These are phyloP conservation scores for Pemphredon lugubris DNA, from an alignment of 2,888 invertebrate genomes.

Conservation along the genomic window DNA sequence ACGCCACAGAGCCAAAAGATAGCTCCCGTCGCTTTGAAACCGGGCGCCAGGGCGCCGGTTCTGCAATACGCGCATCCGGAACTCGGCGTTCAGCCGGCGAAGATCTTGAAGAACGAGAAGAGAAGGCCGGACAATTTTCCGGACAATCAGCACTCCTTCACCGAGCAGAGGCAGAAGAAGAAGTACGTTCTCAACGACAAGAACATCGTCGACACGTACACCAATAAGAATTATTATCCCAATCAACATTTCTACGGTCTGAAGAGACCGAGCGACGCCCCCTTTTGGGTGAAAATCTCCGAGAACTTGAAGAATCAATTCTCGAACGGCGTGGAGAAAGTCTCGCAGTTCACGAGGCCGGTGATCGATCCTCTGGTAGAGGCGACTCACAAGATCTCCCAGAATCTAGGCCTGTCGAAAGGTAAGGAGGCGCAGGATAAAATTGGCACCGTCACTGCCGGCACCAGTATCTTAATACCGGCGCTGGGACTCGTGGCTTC, in stretches of 20 bases:
- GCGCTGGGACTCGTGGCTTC: constrained; percentile 90
- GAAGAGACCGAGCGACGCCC: constrained; percentile 83
- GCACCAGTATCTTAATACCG: constrained; percentile 86
- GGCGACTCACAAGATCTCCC: constrained; percentile 90
- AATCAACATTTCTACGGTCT: constrained; percentile 83
- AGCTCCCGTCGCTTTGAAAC: constrained; percentile 85
- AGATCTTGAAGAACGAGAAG: constrained; percentile 78
- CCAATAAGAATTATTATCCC: constrained; percentile 75
- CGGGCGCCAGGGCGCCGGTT: constrained; percentile 88
- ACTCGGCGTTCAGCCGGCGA: constrained; percentile 89
- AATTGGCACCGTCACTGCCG: constrained; percentile 84
- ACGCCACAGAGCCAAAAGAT: constrained; percentile 84
- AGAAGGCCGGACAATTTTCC: constrained; percentile 71
- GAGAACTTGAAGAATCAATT: constrained; percentile 88
- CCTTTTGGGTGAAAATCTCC: constrained; percentile 88
- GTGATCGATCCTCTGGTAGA: constrained; percentile 89
- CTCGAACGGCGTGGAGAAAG: constrained; percentile 86
- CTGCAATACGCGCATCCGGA: constrained; percentile 91
- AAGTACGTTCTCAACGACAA: constrained; percentile 78
- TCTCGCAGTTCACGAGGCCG: constrained; percentile 86
- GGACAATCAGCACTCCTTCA: constrained; percentile 70
- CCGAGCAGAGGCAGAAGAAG: constrained; percentile 77
- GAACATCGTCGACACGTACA: constrained; percentile 74
- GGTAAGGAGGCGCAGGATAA: constrained; percentile 85
- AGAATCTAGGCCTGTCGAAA: constrained; percentile 87